Evolutionary conservation across 2,113 vertebrate species (phyloP).

Genomic region (Chitala chitala): DNA sequence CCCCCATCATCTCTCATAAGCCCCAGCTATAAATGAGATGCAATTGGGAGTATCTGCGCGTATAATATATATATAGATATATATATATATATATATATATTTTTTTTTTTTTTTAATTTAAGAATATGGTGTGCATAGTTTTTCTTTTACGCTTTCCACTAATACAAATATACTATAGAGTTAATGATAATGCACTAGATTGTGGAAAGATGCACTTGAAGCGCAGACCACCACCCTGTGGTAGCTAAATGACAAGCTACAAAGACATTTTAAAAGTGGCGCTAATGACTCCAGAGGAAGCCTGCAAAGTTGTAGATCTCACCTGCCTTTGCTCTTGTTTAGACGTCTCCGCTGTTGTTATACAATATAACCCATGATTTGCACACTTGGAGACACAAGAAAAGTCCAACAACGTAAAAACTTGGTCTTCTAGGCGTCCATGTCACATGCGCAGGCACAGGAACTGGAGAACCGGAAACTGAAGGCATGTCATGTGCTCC

Average conservation of each 20-base stretch:
- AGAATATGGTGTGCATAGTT: too few relatives aligned
- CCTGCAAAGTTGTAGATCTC: background rate
- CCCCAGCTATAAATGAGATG: too few relatives aligned
- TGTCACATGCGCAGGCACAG: constrained; percentile 30
- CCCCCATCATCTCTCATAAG: too few relatives aligned
- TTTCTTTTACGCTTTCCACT: too few relatives aligned
- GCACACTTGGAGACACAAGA: constrained; percentile 17
- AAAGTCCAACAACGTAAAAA: constrained; percentile 34
- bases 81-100: too few relatives aligned
- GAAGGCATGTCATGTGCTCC: background rate
- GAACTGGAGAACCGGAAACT: constrained; percentile 28
- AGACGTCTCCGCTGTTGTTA: constrained; percentile 22
- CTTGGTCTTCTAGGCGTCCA: constrained; percentile 37
- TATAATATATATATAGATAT: too few relatives aligned
- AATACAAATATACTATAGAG: too few relatives aligned
- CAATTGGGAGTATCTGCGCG: too few relatives aligned
- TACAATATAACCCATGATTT: constrained; percentile 31
- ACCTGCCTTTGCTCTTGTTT: constrained; percentile 39
- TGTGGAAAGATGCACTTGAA: background rate
- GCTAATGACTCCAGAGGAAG: background rate
- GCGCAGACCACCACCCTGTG: background rate
- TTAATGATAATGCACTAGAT: background rate
- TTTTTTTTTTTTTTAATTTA: too few relatives aligned
- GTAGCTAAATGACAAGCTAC: constrained; percentile 10
- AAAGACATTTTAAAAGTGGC: constrained; percentile 14